A percentile compares a stretch with the other conserved stretches of the same genome.
Conservation (phyloP, 2,888 invertebrate species). For the Brachypterus glaber region DNA sequence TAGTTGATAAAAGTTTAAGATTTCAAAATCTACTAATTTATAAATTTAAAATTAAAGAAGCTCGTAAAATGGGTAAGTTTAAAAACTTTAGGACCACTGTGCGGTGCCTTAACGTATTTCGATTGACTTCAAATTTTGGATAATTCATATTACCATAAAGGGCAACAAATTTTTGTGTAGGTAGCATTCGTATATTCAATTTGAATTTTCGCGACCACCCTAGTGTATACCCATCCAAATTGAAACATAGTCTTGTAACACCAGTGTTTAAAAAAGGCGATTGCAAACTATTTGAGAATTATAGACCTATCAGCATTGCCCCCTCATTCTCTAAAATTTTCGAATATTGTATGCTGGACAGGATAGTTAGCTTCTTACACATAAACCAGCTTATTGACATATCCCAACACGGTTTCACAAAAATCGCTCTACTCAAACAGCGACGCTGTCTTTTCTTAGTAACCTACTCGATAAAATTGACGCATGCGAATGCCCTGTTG, state of each 20-base stretch:
- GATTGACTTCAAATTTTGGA: too few species aligned
- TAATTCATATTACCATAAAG: too few species aligned
- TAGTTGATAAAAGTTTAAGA: too few species aligned
- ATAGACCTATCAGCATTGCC: not conserved
- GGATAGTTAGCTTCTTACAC: not conserved
- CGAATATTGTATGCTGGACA: not conserved
- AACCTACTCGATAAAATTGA: not conserved
- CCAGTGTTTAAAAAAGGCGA: constrained; percentile 1
- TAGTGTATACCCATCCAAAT: not conserved
- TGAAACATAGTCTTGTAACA: constrained; percentile 1
- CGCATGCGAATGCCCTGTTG: too few species aligned
- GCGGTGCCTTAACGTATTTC: too few species aligned
- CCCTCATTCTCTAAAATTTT: not conserved
- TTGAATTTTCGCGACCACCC: too few species aligned
- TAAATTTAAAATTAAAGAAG: too few species aligned
- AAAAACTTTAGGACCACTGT: too few species aligned
- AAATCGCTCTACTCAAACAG: not conserved
- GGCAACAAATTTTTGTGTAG: too few species aligned
- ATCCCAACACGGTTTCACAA: not conserved
- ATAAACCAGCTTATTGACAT: not conserved
- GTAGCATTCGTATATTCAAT: too few species aligned
- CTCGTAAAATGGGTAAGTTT: too few species aligned
- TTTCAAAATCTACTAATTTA: too few species aligned
- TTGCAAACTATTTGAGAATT: not conserved
- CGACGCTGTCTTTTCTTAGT: constrained; percentile 1